Evolutionary conservation across 2,888 invertebrate genomes (phyloP), one percentile per base, ranked within the genome.

Genomic region (Eremobia ochroleuca): DNA sequence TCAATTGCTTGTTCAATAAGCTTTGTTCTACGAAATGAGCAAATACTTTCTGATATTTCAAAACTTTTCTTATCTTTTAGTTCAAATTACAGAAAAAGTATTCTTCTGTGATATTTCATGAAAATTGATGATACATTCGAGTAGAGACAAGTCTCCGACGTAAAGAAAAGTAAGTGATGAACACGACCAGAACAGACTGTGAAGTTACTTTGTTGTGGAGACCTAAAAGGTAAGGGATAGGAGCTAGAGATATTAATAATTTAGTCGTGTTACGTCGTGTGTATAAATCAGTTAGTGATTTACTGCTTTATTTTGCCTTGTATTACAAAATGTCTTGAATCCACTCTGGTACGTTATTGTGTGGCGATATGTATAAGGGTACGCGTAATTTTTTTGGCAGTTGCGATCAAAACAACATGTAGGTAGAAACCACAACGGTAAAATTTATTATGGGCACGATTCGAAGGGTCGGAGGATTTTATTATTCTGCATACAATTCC

Each of bases 401-500:
- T 90, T 90, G 87, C 89, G 88, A 91, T 91, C 91, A 88, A 90
- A 92, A 92, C 85, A 92, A 91, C 86, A 79, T 91, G 90, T 90
- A 92, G 87, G 91, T 91, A 89, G 89, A 91, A 90, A 89, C 91
- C 93, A 88, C 92, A 92, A 88, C 90, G 91, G 92, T 90, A 88
- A 94, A 95, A 96, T 96, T 95, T 95, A 95, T 95, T 94, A 94
- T 92, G 89, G 93, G 92, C 89, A 91, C 92, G 91, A 93, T 92
- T 93, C 93, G 89, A 92, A 95, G 94, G 95, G 95, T 95, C 94
- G 93, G 94, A 92, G 92, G 91, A 93, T 96, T 96, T 95, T 95
- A 95, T 96, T 95, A 96, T 96, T 96, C 95, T 94, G 94, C 95
- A 96, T 95, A 95, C 95, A 96, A 95, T 96, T 94, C 94, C 94